Base-by-base conservation (phyloP, 1,140 invertebrate species). In the Argopecten irradians region DNA sequence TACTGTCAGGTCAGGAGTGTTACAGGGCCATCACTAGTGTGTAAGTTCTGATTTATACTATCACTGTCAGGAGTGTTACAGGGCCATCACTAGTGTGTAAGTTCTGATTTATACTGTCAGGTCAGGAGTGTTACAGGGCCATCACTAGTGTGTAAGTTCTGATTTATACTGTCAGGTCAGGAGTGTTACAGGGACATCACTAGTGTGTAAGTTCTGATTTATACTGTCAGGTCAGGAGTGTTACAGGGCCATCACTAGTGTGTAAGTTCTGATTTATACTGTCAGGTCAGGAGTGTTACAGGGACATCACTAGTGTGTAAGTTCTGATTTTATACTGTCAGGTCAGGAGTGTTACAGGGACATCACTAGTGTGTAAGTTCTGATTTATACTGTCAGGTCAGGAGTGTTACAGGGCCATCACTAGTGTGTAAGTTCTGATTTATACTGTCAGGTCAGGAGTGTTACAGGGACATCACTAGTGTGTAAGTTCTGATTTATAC, bases 331-430 rank as follows among this genome's bases (percentile, higher is more conserved):
- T n/a, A 35, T 84, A 84, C 36, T 34, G 16, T 99, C 99, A 89
- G 99, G 99, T 14, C 99, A 99, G 96, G 99, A 99, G 96, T 97
- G 99, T 94, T 99, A 99, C 96, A 97, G 99, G 93, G 99, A 99
- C 87, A 99, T 99, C 94, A 99, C 98, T 87, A 98, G 98, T 92
- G 98, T 99, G 96, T 99, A 96, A 96, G 97, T 97, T n/a, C n/a
- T n/a, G n/a, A n/a, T n/a, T n/a, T n/a, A 35, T 84, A 84, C 36
- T 34, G 16, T 99, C 99, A 89, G 99, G 99, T 14, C 99, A 99
- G 96, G 99, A 99, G 96, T 97, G 99, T 94, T 99, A 99, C 96
- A 97, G 99, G 93, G 99, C 99, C 87, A 99, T 99, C 94, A 99
- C 98, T 87, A 98, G 98, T 92, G 98, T 99, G 96, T 99, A 96